Conservation (phyloP, 92 coral and sea anemone genomes). For the Siderastrea siderea region DNA sequence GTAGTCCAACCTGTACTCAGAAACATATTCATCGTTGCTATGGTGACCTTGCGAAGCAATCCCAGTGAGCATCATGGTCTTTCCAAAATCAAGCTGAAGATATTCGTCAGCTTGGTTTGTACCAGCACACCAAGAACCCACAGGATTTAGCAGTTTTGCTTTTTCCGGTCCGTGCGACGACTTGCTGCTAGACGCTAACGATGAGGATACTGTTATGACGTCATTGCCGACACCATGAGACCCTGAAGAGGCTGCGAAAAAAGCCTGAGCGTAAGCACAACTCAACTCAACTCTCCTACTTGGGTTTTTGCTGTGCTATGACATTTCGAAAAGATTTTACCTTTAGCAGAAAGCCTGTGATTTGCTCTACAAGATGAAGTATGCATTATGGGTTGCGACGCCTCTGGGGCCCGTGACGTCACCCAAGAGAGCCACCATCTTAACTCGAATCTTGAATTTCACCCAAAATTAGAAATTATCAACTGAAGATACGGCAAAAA, state of each 20-base stretch:
- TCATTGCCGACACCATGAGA: slow-evolving; percentile 44
- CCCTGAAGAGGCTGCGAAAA: slow-evolving; percentile 27
- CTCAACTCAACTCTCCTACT: no score
- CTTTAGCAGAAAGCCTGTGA: no score
- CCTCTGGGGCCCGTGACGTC: no score
- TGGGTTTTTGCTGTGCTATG: no score
- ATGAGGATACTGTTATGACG: slow-evolving; percentile 35
- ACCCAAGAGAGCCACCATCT: no score
- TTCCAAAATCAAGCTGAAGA: slow-evolving; percentile 68
- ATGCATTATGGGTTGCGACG: no score
- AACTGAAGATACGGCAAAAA: no score
- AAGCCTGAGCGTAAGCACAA: background rate
- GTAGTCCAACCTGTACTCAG: slow-evolving; percentile 24
- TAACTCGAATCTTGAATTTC: no score
- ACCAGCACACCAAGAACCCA: slow-evolving; percentile 77
- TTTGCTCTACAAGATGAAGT: no score
- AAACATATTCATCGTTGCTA: slow-evolving; percentile 65
- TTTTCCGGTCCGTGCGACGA: slow-evolving; percentile 54
- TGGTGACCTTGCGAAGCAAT: slow-evolving; percentile 75
- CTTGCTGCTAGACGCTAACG: slow-evolving; percentile 66
- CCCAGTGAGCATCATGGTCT: slow-evolving; percentile 34
- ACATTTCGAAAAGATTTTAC: no score
- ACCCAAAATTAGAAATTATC: no score
- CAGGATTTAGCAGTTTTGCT: slow-evolving; percentile 53
- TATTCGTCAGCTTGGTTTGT: slow-evolving; percentile 31